Evolutionary conservation across 2,888 invertebrate genomes (phyloP), one percentile per base, ranked within the genome.

Genomic region (Magallana nippona): DNA sequence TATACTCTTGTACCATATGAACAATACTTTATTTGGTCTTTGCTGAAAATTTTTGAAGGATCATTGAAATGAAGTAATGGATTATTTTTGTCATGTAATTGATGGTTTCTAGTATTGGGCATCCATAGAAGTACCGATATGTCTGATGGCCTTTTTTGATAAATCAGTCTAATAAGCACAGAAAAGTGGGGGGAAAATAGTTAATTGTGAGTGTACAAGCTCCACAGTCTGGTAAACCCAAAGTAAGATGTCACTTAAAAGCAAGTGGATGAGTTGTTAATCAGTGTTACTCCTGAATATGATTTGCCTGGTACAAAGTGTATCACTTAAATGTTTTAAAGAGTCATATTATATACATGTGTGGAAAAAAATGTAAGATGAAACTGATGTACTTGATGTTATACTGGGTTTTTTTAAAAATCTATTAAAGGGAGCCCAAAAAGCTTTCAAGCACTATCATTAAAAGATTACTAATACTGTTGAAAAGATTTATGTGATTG

Each of bases 271-370:
- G 10, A 71, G 27, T 71, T 71, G 22, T 22, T 71, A 22, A 71
- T 71, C 71, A 13, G 71, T 71, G 71, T 27, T 71, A 22, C 71
- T 71, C 27, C 71, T 71, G 27, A 27, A 22, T 71, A 22, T 71
- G 71, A 71, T 71, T 71, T 71, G 71, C 71, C 27, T 71, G 71
- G 71, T 71, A 71, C 71, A 22, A 71, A 71, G 71, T 71, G 71
- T 71, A 71, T 71, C 71, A 71, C 71, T 71, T 71, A 15, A 71
- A 71, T 71, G 71, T 71, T 71, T 71, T 71, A 71, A 71, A 27
- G 27, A 32, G 71, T 71, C 71, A 27, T 22, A 22, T 71, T 71
- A 27, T 71, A 71, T 27, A 71, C 32, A 15, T 71, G 27, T 71
- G 71, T 13, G 22, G 71, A 71, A 71, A 71, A 17, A 60, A n/a